Conservation (phyloP, 2,888 invertebrate species). For the Theodoxus fluviatilis region DNA sequence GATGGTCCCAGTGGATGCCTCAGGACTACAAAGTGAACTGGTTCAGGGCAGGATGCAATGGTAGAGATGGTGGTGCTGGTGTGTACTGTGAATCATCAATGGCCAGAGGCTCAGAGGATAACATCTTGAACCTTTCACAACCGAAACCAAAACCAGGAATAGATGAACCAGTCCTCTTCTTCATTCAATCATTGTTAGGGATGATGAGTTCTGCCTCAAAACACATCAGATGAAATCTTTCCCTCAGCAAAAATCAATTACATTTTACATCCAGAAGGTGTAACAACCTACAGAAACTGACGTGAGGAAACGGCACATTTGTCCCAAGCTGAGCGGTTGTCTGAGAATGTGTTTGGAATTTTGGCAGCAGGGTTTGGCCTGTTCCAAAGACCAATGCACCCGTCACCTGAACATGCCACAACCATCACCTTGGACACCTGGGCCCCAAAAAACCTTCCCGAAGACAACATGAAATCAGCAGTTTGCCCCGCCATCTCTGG, state of each 20-base stretch:
- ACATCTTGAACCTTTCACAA: background rate
- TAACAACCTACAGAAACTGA: background rate
- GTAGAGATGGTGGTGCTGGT: background rate
- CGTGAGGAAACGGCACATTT: background rate
- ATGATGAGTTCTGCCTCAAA: constrained; percentile 9
- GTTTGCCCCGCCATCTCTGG: background rate
- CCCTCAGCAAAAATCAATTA: background rate
- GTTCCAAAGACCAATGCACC: background rate
- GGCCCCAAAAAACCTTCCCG: background rate
- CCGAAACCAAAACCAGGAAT: background rate
- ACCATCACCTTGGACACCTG: background rate
- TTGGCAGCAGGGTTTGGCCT: background rate
- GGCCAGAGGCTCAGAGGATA: background rate
- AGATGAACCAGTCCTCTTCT: background rate
- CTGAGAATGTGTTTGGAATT: constrained; percentile 2
- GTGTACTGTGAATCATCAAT: background rate
- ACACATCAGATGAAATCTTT: background rate
- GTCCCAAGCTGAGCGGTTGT: background rate
- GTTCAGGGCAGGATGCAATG: constrained; percentile 15
- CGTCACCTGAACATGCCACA: background rate
- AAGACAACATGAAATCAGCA: background rate
- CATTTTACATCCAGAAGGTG: background rate
- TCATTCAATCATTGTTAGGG: background rate
- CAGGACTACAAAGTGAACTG: background rate
- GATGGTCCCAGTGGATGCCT: background rate